Evolutionary conservation across 2,888 invertebrate species (phyloP).

Genomic region (Drosophila nigricruria): DNA sequence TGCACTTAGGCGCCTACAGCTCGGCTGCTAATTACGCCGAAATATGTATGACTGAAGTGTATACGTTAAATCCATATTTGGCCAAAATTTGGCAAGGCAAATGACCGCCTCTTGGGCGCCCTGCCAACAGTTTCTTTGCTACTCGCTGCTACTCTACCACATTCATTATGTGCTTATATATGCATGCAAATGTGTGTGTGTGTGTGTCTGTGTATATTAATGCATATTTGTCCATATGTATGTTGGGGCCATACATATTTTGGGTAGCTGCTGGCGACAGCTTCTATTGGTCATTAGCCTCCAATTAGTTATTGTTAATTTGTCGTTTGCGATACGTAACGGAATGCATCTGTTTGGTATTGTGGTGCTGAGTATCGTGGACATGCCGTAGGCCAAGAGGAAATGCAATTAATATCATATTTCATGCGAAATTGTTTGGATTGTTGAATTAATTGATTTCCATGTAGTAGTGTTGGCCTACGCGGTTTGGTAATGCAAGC

Average conservation of each 20-base stretch:
- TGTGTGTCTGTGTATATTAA: not conserved
- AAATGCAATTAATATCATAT: constrained; percentile 49
- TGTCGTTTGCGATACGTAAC: constrained; percentile 50
- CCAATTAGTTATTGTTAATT: constrained; percentile 79
- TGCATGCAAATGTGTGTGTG: not conserved
- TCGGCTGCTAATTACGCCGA: constrained; percentile 64
- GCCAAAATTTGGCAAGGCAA: constrained; percentile 16
- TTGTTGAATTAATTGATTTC: constrained; percentile 27
- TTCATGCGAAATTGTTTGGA: constrained; percentile 8
- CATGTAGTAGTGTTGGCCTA: constrained; percentile 4
- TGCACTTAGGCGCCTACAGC: constrained; percentile 46
- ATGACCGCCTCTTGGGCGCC: constrained; percentile 42
- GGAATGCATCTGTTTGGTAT: constrained; percentile 24
- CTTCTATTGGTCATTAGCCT: constrained; percentile 64
- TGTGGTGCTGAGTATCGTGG: constrained; percentile 23
- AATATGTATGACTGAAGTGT: constrained; percentile 32
- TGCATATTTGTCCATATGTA: not conserved
- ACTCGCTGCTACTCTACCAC: not conserved
- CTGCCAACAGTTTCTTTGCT: constrained; percentile 47
- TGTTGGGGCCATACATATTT: constrained; percentile 18
- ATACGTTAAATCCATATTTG: constrained; percentile 47
- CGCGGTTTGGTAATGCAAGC: not conserved
- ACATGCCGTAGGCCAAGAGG: not conserved
- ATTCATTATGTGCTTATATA: not conserved
- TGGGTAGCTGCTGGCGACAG: constrained; percentile 30